Evolutionary conservation across 1,140 invertebrate species (phyloP), one percentile per base, ranked within the genome.

Genomic region (Drosophila bifasciata): DNA sequence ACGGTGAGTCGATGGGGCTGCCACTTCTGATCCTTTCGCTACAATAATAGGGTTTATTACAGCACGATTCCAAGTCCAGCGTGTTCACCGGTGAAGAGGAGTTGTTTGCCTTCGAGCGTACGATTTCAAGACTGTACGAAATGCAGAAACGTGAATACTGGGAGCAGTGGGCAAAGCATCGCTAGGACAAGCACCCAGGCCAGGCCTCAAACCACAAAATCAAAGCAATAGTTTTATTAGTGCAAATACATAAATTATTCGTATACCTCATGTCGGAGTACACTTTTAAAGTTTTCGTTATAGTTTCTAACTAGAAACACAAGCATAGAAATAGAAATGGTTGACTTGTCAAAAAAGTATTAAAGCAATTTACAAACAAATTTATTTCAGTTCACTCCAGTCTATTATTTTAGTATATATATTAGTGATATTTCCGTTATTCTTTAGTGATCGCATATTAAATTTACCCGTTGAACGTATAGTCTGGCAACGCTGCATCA

Each of bases 31-130:
- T 9, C 6, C 3, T 16, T 5, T 9, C 3, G n/a, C 51, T 36
- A 3, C 9, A 8, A 32, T 11, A 16, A 15, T 55, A n/a, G 41
- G 6, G 17, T 19, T n/a, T 1, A 9, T 40, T 17, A 7, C 23
- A 77, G 68, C 45, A 69, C 1, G 60, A 50, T 2, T 67, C 76
- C 1, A 45, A 79, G 92, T 95, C 97, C 6, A 98, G 96, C 90
- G 96, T 99, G 75, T 99, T 99, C 86, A 99, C 97, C 21, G 98
- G 98, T 0, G 97, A 99, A 91, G 99, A 99, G 92, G 98, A 99
- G 93, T 92, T 98, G 58, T 99, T 99, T 93, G 98, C 98, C 7
- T 99, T 97, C 92, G 97, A 99, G 74, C 93, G 99, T 59, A 99
- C 98, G 15, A 91, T 99, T 11, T 99, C 98, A 0, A 92, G 99